Conservation (phyloP, 2,113 vertebrate species). For the Arizona elegans region DNA sequence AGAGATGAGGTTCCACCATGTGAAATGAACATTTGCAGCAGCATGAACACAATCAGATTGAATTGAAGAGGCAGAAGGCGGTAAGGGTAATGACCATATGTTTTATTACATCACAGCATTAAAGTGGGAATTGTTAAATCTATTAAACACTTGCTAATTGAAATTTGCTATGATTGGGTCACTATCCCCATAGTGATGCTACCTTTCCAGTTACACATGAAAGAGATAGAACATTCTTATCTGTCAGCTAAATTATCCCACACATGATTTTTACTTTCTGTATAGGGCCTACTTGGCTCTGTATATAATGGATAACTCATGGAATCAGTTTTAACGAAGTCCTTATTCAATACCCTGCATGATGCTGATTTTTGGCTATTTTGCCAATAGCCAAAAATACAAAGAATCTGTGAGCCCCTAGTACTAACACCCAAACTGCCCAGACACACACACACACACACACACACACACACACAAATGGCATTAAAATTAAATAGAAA, state of each 20-base stretch:
- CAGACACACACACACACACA: not conserved
- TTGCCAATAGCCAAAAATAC: not conserved
- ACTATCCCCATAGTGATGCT: not conserved
- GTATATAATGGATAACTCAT: not conserved
- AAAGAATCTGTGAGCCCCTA: not conserved
- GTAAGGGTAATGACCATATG: not conserved
- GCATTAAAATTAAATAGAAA: not conserved
- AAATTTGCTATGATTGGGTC: not conserved
- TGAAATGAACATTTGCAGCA: not conserved
- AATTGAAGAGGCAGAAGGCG: not conserved
- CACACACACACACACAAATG: not conserved
- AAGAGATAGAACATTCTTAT: not conserved
- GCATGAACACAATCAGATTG: not conserved
- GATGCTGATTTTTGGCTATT: not conserved
- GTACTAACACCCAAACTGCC: not conserved
- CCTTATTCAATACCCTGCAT: not conserved
- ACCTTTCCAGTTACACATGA: not conserved
- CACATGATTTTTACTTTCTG: fast-evolving
- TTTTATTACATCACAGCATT: conserved; percentile 1
- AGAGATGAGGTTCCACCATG: not conserved
- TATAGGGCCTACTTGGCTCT: not conserved
- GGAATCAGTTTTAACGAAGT: not conserved
- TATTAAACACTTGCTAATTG: conserved; percentile 1
- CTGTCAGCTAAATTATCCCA: not conserved
- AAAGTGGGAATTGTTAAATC: not conserved